Base-by-base conservation (phyloP, 2,888 invertebrate species). In the Diabrotica balteata region DNA sequence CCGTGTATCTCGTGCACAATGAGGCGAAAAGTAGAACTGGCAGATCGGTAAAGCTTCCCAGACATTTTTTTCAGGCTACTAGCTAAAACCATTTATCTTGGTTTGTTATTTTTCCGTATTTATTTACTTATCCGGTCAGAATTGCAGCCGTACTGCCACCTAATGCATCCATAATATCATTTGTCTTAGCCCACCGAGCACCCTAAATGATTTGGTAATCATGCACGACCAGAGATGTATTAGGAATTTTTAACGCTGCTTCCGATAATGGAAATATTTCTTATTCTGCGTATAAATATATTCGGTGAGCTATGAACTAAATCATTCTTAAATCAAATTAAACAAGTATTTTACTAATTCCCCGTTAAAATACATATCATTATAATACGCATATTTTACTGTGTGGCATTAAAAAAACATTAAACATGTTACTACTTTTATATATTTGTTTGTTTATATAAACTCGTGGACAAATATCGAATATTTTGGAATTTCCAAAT, bases 91-190 rank as follows among this genome's bases (percentile, higher is more conserved):
- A 81, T 82, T 82, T 80, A 81, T 81, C 81, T 81, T 81, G 76
- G 80, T 82, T 82, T 81, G 79, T 80, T 81, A 79, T 77, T 81
- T 80, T 78, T 74, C 76, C 77, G 74, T 77, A 74, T 75, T 78
- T 80, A 80, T 80, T 79, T 80, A 80, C 77, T 80, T 80, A 80
- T 80, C 77, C 79, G 80, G 80, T 80, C 80, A 80, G 76, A 77
- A 75, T 76, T 77, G 74, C 75, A 72, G 77, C 78, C 75, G 68
- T 73, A 66, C 79, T 77, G 72, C 74, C 75, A 80, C 80, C 80
- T 80, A 80, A 81, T 81, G 81, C 79, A 81, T 79, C 78, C 75
- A 77, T 80, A 81, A 81, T 82, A 77, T 76, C 80, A 81, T 82
- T 81, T 81, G 81, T 81, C 80, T 81, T 80, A 78, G 78, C 66